Conservation (phyloP, 2,888 invertebrate species). For the Drosophila ustulata region DNA sequence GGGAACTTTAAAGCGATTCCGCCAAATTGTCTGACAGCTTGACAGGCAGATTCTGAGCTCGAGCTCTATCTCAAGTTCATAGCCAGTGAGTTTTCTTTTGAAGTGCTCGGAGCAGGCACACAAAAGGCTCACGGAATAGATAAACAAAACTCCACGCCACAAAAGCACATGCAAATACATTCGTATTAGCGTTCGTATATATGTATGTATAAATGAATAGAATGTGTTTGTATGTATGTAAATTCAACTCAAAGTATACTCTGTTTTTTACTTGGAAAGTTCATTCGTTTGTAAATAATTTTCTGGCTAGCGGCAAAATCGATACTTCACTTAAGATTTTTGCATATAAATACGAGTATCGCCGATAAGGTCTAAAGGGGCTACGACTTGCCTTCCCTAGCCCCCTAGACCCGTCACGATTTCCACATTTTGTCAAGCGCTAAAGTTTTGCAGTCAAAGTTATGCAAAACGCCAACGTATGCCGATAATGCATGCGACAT, state of each 20-base stretch:
- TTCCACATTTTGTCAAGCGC: conserved; percentile 68
- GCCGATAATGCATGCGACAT: conserved; percentile 71
- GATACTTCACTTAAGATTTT: conserved; percentile 79
- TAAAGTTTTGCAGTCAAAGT: conserved; percentile 67
- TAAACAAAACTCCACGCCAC: conserved; percentile 60
- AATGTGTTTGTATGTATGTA: conserved; percentile 5
- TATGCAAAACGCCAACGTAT: conserved; percentile 67
- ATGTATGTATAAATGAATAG: conserved; percentile 1
- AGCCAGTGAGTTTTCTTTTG: conserved; percentile 57
- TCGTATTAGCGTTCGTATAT: neutral
- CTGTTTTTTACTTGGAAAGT: conserved; percentile 61
- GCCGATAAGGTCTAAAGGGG: neutral
- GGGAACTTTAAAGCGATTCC: neutral
- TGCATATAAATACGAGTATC: conserved; percentile 63
- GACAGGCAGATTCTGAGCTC: conserved; percentile 22
- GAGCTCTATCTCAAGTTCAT: conserved; percentile 51
- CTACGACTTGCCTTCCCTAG: neutral
- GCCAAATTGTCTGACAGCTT: conserved; percentile 14
- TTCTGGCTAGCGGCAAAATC: conserved; percentile 72
- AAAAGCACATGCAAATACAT: conserved; percentile 58
- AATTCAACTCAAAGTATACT: conserved; percentile 1
- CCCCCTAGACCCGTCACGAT: neutral
- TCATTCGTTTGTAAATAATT: conserved; percentile 79
- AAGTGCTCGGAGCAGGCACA: conserved; percentile 45
- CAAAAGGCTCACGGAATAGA: conserved; percentile 53